These are phyloP conservation scores for Callaeas wilsoni DNA, from an alignment of 2,113 vertebrate species.

Conservation along the genomic window DNA sequence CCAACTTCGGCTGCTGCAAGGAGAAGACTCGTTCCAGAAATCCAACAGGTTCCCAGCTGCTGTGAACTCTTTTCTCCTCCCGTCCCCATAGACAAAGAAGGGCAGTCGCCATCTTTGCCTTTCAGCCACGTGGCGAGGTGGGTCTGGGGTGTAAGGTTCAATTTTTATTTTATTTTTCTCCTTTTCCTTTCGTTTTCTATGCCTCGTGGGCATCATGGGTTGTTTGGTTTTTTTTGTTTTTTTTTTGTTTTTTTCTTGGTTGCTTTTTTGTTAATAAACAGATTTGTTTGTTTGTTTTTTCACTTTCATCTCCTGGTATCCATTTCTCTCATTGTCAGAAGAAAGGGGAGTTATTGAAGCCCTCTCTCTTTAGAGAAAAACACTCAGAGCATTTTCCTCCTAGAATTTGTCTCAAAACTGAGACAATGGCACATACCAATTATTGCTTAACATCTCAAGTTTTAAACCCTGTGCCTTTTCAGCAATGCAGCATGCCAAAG, in stretches of 20 bases:
- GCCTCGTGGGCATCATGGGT: too few relatives aligned
- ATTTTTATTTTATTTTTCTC: neutral
- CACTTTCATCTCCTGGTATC: too few relatives aligned
- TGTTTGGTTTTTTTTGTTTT: too few relatives aligned
- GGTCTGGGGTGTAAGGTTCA: neutral
- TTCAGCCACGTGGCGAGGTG: neutral
- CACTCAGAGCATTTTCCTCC: too few relatives aligned
- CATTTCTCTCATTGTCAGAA: too few relatives aligned
- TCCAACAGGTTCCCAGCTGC: neutral
- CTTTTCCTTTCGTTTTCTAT: too few relatives aligned
- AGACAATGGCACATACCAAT: neutral
- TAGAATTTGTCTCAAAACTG: too few relatives aligned
- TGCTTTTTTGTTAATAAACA: too few relatives aligned
- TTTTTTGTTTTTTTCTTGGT: neutral
- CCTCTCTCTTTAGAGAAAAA: too few relatives aligned
- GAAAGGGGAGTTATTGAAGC: too few relatives aligned
- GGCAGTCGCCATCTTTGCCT: neutral
- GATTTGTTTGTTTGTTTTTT: neutral
- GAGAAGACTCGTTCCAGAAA: neutral
- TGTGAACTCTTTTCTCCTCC: neutral
- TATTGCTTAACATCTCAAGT: neutral
- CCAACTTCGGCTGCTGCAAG: neutral
- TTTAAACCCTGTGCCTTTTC: conserved; percentile 28
- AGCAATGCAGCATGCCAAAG: neutral
- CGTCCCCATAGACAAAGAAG: neutral